phyloP scores from a whole-genome alignment of 2,888 invertebrate species.

The Brenthis ino region DNA sequence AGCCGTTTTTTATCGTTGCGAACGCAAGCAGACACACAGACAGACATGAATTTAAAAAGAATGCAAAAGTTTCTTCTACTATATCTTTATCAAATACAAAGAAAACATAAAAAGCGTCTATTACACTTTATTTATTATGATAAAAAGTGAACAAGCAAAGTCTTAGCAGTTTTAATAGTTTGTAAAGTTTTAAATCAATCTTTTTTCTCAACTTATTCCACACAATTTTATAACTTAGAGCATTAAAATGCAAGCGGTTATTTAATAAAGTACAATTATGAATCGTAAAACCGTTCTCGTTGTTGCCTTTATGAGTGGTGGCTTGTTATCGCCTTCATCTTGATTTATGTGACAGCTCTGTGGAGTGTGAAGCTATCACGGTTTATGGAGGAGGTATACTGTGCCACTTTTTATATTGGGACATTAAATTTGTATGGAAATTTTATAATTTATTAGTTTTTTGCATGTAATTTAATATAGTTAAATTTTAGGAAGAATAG shows the following conservation, averaged over 20 bases:
- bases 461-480: too few species aligned
- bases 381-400: conserved; percentile 43
- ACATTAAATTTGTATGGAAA: background rate
- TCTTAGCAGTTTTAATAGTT: background rate
- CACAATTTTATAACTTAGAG: conserved; percentile 52
- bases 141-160: background rate
- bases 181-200: conserved; percentile 18
- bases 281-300: conserved; percentile 79
- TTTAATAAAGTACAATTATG: conserved; percentile 81
- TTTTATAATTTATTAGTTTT: too few species aligned
- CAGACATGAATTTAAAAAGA: too few species aligned
- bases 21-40: too few species aligned
- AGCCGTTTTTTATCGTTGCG: too few species aligned
- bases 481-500: too few species aligned
- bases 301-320: conserved; percentile 73
- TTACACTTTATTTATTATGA: background rate
- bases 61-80: too few species aligned
- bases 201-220: conserved; percentile 32
- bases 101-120: background rate
- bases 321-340: conserved; percentile 77
- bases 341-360: conserved; percentile 70
- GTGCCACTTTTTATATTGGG: background rate
- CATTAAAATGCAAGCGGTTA: conserved; percentile 73
- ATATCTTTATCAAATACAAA: background rate
- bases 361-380: conserved; percentile 38